Base-by-base conservation (phyloP, 2,888 invertebrate genomes). In the Adineta ricciae region DNA sequence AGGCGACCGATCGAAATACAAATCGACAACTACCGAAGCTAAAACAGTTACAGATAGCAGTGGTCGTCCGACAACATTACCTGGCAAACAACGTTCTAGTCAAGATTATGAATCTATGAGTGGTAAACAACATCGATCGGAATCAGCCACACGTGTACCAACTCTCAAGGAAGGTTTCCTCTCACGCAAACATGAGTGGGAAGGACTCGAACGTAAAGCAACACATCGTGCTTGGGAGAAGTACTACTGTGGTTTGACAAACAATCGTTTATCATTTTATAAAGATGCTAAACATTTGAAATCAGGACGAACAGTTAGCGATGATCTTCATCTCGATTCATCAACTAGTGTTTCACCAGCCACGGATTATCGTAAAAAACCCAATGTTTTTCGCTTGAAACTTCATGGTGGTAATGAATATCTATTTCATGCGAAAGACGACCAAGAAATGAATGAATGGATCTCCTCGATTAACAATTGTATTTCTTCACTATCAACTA, bases 311-410 rank as follows among this genome's bases (percentile, higher is more conserved):
- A 50, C 52, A 50, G 21, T 27, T 50, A 49, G 36, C 50, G 49
- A 50, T 49, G 49, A 49, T 52, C 50, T 50, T 49, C 32, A 7
- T 49, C 24, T 83, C 14, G 52, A 83, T 83, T 41, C 21, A 3
- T 83, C 83, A 19, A 54, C 84, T 5, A 82, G 46, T 83, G 84
- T 84, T 86, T 94, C 94, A 88, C 93, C 96, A 88, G 97, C 98
- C 88, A 93, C 93, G 88, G 98, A 99, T 92, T 99, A 99, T 92
- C 96, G 95, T 88, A 99, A 99, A 93, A 96, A 96, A 93, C 97
- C 97, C 92, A 95, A 97, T 91, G 99, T 99, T 89, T 96, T 99
- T 93, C 94, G 97, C 92, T 93, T 97, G 89, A 96, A 95, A 91
- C 92, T 96, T 92, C 93, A 94, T 88, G 94, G 93, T 90, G 99